Percentiles rank a stretch among this genome's conserved stretches.
Conservation (phyloP, 2,888 invertebrate genomes). For the Cryptosula pallasiana region DNA sequence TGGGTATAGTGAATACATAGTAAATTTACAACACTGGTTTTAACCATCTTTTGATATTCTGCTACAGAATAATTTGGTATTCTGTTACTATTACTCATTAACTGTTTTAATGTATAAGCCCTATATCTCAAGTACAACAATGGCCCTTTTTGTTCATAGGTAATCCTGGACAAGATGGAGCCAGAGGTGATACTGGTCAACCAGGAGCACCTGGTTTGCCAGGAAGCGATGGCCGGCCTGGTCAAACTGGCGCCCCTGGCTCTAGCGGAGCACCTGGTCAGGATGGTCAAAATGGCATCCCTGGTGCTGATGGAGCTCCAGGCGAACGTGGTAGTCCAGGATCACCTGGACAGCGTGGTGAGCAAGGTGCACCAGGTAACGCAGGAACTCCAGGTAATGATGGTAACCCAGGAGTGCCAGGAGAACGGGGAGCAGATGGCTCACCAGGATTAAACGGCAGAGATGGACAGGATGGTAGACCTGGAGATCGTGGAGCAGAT, state of each 20-base stretch:
- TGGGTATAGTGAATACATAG: too few species aligned
- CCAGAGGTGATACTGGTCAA: slow-evolving; percentile 32
- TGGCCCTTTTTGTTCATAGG: background rate
- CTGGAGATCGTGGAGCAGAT: slow-evolving; percentile 23
- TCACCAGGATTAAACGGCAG: background rate
- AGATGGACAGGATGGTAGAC: slow-evolving; percentile 20
- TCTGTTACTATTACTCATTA: too few species aligned
- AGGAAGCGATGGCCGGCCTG: slow-evolving; percentile 30
- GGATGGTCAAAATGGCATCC: slow-evolving; percentile 24
- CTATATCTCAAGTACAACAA: background rate
- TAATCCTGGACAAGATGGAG: slow-evolving; percentile 19
- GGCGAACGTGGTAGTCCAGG: slow-evolving; percentile 31
- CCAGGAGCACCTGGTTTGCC: slow-evolving; percentile 41
- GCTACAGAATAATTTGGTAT: too few species aligned
- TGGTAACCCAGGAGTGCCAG: slow-evolving; percentile 25
- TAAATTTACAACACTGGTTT: too few species aligned
- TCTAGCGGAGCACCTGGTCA: background rate
- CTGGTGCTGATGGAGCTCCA: slow-evolving; percentile 23
- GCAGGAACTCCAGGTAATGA: background rate
- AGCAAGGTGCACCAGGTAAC: slow-evolving; percentile 23
- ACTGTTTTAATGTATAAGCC: too few species aligned
- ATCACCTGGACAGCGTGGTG: slow-evolving; percentile 26
- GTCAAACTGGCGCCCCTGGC: slow-evolving; percentile 22
- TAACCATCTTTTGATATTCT: too few species aligned
- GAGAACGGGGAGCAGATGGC: slow-evolving; percentile 30